Percentiles rank a stretch among this genome's conserved stretches.
phyloP scores from a whole-genome alignment of 1,140 invertebrate genomes.

The Drosophila sturtevanti region DNA sequence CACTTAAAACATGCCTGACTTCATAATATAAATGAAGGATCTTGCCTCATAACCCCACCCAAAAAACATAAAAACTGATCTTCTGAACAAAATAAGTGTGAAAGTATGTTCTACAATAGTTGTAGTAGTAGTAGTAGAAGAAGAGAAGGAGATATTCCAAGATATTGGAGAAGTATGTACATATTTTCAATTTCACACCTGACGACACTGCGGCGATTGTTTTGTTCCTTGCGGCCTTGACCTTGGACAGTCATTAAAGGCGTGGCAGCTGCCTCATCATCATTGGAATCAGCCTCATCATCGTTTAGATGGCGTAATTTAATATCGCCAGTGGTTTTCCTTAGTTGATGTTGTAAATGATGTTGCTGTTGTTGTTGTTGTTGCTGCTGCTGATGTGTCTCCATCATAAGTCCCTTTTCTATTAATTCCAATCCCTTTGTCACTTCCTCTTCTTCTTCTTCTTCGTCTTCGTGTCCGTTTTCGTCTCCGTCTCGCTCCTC shows the following conservation, averaged over 20 bases:
- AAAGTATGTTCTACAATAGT: too few species aligned
- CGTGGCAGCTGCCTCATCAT: constrained; percentile 45
- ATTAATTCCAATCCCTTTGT: constrained; percentile 11
- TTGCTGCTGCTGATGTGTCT: constrained; percentile 34
- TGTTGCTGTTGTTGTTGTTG: constrained; percentile 33
- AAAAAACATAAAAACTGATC: too few species aligned
- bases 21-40: too few species aligned
- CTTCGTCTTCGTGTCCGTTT: background rate
- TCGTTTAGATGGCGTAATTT: constrained; percentile 14
- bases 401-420: constrained; percentile 51
- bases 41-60: too few species aligned
- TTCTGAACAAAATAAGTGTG: too few species aligned
- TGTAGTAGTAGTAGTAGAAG: too few species aligned
- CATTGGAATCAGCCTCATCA: constrained; percentile 47
- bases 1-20: too few species aligned
- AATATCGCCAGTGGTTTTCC: constrained; percentile 21
- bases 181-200: constrained; percentile 58
- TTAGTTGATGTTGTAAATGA: constrained; percentile 9
- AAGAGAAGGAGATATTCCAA: too few species aligned
- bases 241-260: constrained; percentile 29
- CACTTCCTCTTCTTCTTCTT: constrained; percentile 17
- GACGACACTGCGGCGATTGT: constrained; percentile 78
- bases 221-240: constrained; percentile 72
- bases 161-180: background rate
- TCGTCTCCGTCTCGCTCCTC: background rate